Conservation (phyloP, 2,113 vertebrate species). For the Crypturellus undulatus region DNA sequence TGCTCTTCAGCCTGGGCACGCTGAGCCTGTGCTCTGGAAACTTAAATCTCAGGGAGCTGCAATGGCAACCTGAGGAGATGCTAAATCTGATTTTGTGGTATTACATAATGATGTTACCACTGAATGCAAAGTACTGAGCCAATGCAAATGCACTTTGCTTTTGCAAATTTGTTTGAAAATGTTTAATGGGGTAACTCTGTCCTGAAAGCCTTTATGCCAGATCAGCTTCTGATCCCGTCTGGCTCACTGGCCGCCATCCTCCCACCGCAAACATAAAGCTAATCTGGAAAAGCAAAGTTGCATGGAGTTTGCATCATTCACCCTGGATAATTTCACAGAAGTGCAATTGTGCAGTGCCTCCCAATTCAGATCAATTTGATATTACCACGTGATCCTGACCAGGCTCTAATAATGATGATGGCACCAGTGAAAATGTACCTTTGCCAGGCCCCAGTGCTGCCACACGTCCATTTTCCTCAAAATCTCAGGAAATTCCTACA, state of each 20-base stretch:
- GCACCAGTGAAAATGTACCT: not conserved
- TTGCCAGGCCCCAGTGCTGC: not conserved
- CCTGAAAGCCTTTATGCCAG: not conserved
- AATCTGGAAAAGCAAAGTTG: constrained; percentile 54
- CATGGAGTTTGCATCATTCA: constrained; percentile 58
- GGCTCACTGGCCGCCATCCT: constrained; percentile 35
- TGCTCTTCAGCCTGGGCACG: not conserved
- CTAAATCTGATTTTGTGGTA: not conserved
- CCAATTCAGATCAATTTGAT: constrained; percentile 19
- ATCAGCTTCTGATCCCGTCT: constrained; percentile 58
- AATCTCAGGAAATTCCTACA: not conserved
- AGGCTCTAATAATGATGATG: not conserved
- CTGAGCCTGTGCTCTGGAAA: not conserved
- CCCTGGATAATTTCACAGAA: constrained; percentile 45
- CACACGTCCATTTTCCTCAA: not conserved
- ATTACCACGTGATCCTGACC: not conserved
- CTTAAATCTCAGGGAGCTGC: not conserved
- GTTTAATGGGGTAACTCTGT: not conserved
- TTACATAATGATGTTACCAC: not conserved
- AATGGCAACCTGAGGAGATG: not conserved
- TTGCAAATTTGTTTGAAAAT: not conserved
- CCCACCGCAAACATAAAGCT: constrained; percentile 52
- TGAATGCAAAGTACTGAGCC: not conserved
- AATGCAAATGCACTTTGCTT: not conserved
- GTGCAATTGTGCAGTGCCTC: not conserved